Evolutionary conservation across 2,113 vertebrate genomes (phyloP), one percentile per base, ranked within the genome.

Genomic region (Syrmaticus mikado): DNA sequence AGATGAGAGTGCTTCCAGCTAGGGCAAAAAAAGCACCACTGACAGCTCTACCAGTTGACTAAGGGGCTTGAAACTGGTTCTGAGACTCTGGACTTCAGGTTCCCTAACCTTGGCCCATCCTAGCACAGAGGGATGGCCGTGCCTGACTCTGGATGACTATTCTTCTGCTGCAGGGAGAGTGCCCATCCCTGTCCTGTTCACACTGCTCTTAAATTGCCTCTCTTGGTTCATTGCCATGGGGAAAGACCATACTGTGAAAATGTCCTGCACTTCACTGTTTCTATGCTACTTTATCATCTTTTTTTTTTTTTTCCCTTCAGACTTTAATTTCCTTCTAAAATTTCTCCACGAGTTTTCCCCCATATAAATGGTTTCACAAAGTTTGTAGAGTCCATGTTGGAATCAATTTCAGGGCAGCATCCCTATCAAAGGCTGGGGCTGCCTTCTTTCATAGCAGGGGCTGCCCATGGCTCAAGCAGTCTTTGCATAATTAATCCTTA

Each of bases 371-470:
- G 24, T 79, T 85, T 75, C 62, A 73, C 32, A 40, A 36, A 87
- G 11, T 15, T 41, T 22, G 10, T 28, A 19, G 61, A 57, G 11
- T 19, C 32, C 0, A 0, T 55, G 30, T 34, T 82, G 18, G 32
- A 61, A 14, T 0, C 3, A 76, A 8, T 20, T 50, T 41, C 57
- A 67, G 30, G 22, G 13, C 0, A 34, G 40, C 4, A 25, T 18
- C 24, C 74, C 61, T 57, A 72, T 18, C 43, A 82, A 60, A 76
- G 25, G 2, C 45, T 84, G 43, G 32, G 38, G 32, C 48, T 19
- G 11, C 6, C 22, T 72, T 76, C 32, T 27, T 38, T 40, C 36
- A 41, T 14, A 61, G 40, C 3, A 11, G 46, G 43, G 30, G 8
- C 25, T 77, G 22, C 43, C 22, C 12, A 15, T n/a, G 66, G 60